Evolutionary conservation across 2,888 invertebrate species (phyloP).

Genomic region (Philaethria dido): DNA sequence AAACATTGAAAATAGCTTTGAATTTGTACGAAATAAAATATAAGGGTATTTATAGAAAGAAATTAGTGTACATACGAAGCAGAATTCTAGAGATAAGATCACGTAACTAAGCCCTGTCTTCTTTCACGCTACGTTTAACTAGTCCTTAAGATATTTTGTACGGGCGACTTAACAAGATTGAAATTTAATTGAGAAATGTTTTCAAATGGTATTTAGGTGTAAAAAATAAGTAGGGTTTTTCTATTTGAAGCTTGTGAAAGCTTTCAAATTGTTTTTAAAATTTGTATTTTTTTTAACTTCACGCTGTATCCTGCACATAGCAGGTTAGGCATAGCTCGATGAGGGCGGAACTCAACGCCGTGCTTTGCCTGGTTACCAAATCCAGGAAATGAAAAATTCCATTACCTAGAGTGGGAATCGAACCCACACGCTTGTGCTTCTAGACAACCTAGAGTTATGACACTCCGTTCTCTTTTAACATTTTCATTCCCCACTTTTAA

Average conservation of each 20-base stretch:
- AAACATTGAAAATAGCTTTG: not conserved
- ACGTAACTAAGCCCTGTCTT: constrained; percentile 17
- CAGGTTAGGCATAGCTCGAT: too few relatives aligned
- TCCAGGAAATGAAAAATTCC: too few relatives aligned
- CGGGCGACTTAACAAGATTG: constrained; percentile 21
- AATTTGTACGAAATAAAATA: constrained; percentile 11
- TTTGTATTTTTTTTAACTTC: too few relatives aligned
- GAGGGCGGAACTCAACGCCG: too few relatives aligned
- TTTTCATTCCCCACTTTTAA: too few relatives aligned
- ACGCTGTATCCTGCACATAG: too few relatives aligned
- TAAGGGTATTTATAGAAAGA: constrained; percentile 12
- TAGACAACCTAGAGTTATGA: too few relatives aligned
- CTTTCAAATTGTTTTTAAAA: not conserved
- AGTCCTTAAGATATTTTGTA: constrained; percentile 23
- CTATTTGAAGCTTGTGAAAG: not conserved
- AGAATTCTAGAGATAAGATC: constrained; percentile 27
- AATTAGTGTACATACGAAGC: constrained; percentile 21
- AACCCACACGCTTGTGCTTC: too few relatives aligned
- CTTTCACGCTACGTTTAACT: constrained; percentile 27
- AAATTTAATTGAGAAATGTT: constrained; percentile 20
- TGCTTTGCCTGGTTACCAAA: too few relatives aligned
- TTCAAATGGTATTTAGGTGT: constrained; percentile 3
- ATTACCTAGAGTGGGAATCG: too few relatives aligned
- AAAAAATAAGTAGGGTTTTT: not conserved
- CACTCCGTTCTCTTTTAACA: too few relatives aligned